phyloP scores from a whole-genome alignment of 2,888 invertebrate species.

The Drosophila pullipes region DNA sequence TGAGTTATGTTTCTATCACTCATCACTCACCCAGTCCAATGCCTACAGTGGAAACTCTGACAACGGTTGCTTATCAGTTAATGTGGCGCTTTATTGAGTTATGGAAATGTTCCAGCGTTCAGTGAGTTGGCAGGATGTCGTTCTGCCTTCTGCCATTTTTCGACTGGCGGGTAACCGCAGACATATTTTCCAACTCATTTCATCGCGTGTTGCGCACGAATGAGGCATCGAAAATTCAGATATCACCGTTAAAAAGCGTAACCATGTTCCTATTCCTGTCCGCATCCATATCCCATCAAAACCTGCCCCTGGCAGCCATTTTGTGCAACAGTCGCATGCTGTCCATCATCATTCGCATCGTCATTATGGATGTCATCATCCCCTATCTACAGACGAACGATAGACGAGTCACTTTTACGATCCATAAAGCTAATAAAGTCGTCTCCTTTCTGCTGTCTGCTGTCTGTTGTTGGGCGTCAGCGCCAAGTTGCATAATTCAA shows the following conservation, averaged over 20 bases:
- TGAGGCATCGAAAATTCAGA: constrained; percentile 71
- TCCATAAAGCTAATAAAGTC: constrained; percentile 85
- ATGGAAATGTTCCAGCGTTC: constrained; percentile 49
- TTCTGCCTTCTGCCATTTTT: constrained; percentile 6
- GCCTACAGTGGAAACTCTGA: constrained; percentile 11
- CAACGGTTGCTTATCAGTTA: constrained; percentile 58
- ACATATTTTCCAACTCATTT: constrained; percentile 84
- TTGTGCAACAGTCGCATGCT: constrained; percentile 49
- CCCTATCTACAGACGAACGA: constrained; percentile 17
- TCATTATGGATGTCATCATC: constrained; percentile 51
- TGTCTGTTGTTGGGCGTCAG: constrained; percentile 64
- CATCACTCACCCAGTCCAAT: constrained; percentile 43
- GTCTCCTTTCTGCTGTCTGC: constrained; percentile 44
- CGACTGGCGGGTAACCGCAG: constrained; percentile 44
- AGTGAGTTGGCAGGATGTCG: constrained; percentile 26
- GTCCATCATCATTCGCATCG: constrained; percentile 41
- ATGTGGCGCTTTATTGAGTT: constrained; percentile 60
- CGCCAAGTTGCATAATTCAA: constrained; percentile 84
- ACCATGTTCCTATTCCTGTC: constrained; percentile 49
- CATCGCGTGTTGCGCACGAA: constrained; percentile 45
- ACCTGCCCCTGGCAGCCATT: constrained; percentile 31
- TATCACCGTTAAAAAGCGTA: constrained; percentile 76
- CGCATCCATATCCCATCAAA: constrained; percentile 1
- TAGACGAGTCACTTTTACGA: constrained; percentile 64
- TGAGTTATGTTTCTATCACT: constrained; percentile 43